Evolutionary conservation across 2,888 invertebrate species (phyloP), one percentile per base, ranked within the genome.

Genomic region (Clepsis dumicolana): DNA sequence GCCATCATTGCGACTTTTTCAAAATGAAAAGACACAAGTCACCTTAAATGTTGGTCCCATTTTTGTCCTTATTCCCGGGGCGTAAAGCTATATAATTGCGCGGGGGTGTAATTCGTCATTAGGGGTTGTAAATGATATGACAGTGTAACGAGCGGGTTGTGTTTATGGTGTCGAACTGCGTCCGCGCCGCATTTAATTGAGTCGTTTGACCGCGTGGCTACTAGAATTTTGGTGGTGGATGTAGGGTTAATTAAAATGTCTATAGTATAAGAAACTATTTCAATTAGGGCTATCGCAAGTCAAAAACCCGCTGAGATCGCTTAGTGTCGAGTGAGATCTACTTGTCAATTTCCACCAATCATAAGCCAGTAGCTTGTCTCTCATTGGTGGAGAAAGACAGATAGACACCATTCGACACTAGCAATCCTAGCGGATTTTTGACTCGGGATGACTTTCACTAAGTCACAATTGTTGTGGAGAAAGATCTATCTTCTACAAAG

Each of bases 61-160:
- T 48, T 48, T 48, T 10, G 12, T 12, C 21, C 4, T 48, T 18
- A 10, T 48, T 48, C 12, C 3, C 5, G 21, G 48, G 35, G 18
- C 2, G 14, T 4, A 1, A 12, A 4, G 48, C 12, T 48, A 5
- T 48, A 21, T 12, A 12, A 21, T 48, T 10, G 10, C 10, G 21
- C 21, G 48, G 48, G 10, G 48, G 2, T 2, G 3, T 3, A 4
- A 21, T 4, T 48, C 18, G 89, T 90, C 89, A 92, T 92, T 92
- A 92, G 79, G 77, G 90, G 83, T 81, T 84, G 88, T 92, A 92
- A 92, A 90, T 70, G 77, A 65, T 87, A 88, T 83, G 91, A 88
- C 91, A 91, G 89, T 84, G 84, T 89, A 91, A 91, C 89, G 82
- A 91, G 89, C 73, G 74, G 77, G 79, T 86, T 88, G 82, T 65